phyloP scores from a whole-genome alignment of 1,140 invertebrate species.

The Cepaea nemoralis region DNA sequence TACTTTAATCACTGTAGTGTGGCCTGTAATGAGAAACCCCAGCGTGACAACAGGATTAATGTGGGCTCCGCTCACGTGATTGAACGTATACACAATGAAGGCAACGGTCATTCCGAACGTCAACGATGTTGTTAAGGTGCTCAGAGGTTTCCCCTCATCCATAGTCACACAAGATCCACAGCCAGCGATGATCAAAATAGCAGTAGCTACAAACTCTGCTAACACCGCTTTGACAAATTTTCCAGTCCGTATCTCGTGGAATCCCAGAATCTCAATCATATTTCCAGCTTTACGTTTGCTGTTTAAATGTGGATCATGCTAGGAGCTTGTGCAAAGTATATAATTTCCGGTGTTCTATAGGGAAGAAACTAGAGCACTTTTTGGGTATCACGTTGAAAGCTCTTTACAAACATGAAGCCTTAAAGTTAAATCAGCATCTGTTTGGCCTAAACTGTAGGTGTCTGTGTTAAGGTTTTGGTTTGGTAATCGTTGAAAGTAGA shows the following conservation, averaged over 20 bases:
- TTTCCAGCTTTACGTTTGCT: not conserved
- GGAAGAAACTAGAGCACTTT: too few relatives aligned
- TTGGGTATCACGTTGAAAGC: too few relatives aligned
- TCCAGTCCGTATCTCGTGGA: not conserved
- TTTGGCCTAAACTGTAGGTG: too few relatives aligned
- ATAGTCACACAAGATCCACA: slow-evolving; percentile 79
- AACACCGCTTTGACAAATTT: slow-evolving; percentile 48
- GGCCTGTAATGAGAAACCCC: slow-evolving; percentile 76
- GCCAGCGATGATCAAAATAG: slow-evolving; percentile 86
- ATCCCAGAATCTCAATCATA: not conserved
- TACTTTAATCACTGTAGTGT: not conserved
- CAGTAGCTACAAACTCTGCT: slow-evolving; percentile 88
- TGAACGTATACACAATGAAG: slow-evolving; percentile 74
- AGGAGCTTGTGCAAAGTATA: too few relatives aligned
- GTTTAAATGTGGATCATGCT: not conserved
- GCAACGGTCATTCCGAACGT: slow-evolving; percentile 67
- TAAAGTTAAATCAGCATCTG: too few relatives aligned
- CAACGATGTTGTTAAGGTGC: slow-evolving; percentile 56
- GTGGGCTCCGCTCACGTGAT: slow-evolving; percentile 89
- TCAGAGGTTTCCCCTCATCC: slow-evolving; percentile 49
- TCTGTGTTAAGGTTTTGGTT: too few relatives aligned
- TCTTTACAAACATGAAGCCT: too few relatives aligned
- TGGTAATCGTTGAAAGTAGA: too few relatives aligned
- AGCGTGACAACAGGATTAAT: slow-evolving; percentile 90
- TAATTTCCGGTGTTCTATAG: too few relatives aligned